Evolutionary conservation across 2,797 vertebrate genomes (phyloP).

Genomic region (Urophycis tenuis): DNA sequence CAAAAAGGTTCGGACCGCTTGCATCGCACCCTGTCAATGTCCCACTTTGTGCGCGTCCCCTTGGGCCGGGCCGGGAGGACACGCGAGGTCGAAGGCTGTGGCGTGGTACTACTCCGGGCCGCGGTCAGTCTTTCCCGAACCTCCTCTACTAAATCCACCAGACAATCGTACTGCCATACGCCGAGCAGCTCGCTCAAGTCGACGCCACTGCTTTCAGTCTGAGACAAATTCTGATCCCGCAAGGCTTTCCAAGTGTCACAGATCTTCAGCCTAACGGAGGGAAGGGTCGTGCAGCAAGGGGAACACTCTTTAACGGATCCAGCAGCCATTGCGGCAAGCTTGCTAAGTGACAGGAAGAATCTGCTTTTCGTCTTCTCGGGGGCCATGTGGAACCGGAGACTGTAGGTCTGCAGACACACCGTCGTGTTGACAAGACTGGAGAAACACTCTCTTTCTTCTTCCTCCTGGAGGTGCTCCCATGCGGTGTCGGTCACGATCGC

Average conservation of each 20-base stretch:
- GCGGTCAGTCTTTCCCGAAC: constrained; percentile 25
- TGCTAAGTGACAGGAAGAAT: constrained; percentile 51
- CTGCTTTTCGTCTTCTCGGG: constrained; percentile 30
- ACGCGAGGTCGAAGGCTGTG: constrained; percentile 36
- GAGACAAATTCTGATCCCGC: constrained; percentile 15
- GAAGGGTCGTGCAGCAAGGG: constrained; percentile 43
- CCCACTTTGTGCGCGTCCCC: constrained; percentile 37
- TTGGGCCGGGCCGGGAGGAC: neutral
- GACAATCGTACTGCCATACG: constrained; percentile 49
- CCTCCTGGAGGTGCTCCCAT: constrained; percentile 55
- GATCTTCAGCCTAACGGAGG: constrained; percentile 45
- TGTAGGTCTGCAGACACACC: constrained; percentile 39
- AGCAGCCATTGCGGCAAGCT: constrained; percentile 26
- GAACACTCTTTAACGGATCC: constrained; percentile 25
- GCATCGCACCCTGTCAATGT: constrained; percentile 40
- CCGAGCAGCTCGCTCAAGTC: constrained; percentile 51
- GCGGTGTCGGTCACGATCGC: constrained; percentile 50
- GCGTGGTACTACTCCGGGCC: rapidly evolving
- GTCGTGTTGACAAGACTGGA: constrained; percentile 48
- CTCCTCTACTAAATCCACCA: constrained; percentile 40
- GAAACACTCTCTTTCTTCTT: constrained; percentile 52
- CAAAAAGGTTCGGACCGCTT: constrained; percentile 35
- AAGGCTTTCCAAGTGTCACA: constrained; percentile 40
- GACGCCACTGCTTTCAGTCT: constrained; percentile 29
- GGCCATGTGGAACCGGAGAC: constrained; percentile 48